Percentiles rank a stretch among this genome's conserved stretches.
phyloP scores from a whole-genome alignment of 2,113 vertebrate genomes.

The Crotalus horridus region DNA sequence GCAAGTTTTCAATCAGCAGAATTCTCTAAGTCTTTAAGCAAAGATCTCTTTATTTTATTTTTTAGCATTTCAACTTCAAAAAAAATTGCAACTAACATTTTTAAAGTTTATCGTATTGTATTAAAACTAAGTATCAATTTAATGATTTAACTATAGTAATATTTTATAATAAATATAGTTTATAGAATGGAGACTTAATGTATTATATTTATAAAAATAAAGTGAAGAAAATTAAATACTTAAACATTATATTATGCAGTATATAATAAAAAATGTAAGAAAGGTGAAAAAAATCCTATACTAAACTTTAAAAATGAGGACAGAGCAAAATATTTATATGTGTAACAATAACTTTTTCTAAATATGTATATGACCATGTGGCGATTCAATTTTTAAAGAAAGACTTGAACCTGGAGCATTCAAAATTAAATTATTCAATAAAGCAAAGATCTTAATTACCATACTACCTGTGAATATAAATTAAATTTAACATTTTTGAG shows the following conservation, averaged over 20 bases:
- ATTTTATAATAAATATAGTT: not conserved
- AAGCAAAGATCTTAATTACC: not conserved
- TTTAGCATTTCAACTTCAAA: not conserved
- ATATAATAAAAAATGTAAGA: not conserved
- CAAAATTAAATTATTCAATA: not conserved
- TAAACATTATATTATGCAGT: not conserved
- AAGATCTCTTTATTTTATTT: not conserved
- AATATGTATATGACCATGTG: not conserved
- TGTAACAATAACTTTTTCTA: not conserved
- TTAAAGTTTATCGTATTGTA: not conserved
- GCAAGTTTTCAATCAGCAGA: not conserved
- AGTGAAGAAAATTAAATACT: not conserved
- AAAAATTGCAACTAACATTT: not conserved
- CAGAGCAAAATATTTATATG: not conserved
- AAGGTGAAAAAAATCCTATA: not conserved
- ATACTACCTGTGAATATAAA: not conserved
- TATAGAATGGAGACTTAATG: not conserved
- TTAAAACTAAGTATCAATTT: not conserved
- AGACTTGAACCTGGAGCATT: not conserved
- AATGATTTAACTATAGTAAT: not conserved
- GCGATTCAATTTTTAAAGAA: not conserved
- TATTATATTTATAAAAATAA: not conserved
- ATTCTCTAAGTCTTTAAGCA: not conserved
- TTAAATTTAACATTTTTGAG: not conserved
- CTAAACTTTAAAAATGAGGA: not conserved